Percentiles rank a stretch among this genome's conserved stretches.
These are phyloP conservation scores for Sphecodes monilicornis DNA, from an alignment of 2,888 invertebrate species.

Conservation along the genomic window DNA sequence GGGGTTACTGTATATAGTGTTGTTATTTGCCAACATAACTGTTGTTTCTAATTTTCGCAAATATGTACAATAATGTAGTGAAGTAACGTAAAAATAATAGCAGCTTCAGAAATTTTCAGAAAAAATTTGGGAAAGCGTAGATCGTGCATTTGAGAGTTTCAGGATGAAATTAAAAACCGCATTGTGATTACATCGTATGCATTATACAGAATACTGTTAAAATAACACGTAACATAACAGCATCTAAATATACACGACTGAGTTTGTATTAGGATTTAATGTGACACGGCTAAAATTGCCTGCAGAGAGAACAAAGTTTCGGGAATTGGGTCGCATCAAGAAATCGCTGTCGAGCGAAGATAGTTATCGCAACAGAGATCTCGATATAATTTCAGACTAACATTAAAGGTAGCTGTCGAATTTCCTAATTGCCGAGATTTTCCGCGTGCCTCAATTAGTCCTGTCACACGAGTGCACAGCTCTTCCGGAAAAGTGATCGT, in stretches of 20 bases:
- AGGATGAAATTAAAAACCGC: no score
- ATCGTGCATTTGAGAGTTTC: no score
- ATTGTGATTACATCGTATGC: no score
- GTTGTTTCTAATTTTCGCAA: no score
- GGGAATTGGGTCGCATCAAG: neutral
- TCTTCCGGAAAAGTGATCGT: constrained; percentile 36
- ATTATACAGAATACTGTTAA: no score
- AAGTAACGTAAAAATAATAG: no score
- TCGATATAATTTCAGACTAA: constrained; percentile 10
- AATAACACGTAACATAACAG: no score
- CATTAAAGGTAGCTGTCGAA: constrained; percentile 2
- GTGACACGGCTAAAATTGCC: neutral
- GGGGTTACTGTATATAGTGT: no score
- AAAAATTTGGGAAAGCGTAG: no score
- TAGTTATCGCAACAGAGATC: constrained; percentile 9
- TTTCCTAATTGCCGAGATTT: constrained; percentile 7
- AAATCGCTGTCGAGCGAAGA: neutral
- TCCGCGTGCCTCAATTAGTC: constrained; percentile 36
- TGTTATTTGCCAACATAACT: no score
- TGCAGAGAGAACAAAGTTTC: neutral
- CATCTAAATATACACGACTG: neutral
- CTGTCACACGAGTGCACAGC: constrained; percentile 22
- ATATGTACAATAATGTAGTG: no score
- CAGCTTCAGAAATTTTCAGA: no score
- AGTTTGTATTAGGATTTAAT: neutral